These are phyloP conservation scores for Solea solea DNA, from an alignment of 2,113 vertebrate genomes.

Conservation along the genomic window DNA sequence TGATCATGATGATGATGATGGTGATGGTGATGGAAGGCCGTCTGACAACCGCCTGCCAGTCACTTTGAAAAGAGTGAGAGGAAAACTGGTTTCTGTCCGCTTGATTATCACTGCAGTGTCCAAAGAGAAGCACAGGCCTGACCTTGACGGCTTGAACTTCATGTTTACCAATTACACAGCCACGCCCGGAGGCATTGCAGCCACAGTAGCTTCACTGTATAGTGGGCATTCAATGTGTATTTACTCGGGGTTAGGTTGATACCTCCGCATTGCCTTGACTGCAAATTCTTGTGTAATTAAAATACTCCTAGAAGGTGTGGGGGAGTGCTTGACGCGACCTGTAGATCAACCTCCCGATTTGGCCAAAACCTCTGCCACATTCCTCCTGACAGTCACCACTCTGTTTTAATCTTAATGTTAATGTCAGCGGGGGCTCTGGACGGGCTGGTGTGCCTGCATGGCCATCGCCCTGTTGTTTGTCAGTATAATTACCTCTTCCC, in stretches of 20 bases:
- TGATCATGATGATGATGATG: constrained; percentile 22
- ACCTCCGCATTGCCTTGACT: constrained; percentile 34
- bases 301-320: constrained; percentile 38
- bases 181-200: constrained; percentile 50
- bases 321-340: constrained; percentile 42
- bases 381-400: constrained; percentile 47
- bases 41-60: constrained; percentile 51
- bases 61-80: constrained; percentile 21
- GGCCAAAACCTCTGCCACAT: constrained; percentile 39
- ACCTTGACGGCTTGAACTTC: constrained; percentile 46
- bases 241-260: constrained; percentile 47
- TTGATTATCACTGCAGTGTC: not conserved
- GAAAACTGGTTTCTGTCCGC: constrained; percentile 29
- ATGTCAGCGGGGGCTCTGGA: not conserved
- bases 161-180: constrained; percentile 56
- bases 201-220: constrained; percentile 60
- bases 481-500: constrained; percentile 45
- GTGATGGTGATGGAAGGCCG: constrained; percentile 24
- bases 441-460: constrained; percentile 12
- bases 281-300: constrained; percentile 59
- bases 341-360: constrained; percentile 43
- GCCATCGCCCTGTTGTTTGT: constrained; percentile 24
- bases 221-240: constrained; percentile 36
- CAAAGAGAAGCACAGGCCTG: constrained; percentile 28
- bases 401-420: constrained; percentile 37